Evolutionary conservation across 2,888 invertebrate species (phyloP).

Genomic region (Cerceris rybyensis): DNA sequence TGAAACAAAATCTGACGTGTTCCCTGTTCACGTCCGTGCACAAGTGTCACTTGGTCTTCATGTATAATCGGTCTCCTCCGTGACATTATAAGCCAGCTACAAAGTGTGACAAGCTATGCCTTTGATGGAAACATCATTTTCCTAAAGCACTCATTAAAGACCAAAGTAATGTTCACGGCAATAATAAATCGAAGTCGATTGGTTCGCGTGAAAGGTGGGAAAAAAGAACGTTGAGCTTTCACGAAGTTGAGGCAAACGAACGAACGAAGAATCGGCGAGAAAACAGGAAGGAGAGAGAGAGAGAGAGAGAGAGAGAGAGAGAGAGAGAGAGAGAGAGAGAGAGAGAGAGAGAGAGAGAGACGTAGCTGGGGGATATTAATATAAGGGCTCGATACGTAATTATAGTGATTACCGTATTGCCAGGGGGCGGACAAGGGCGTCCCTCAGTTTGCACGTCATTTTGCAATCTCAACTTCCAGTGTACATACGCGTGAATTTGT

Average conservation of each 20-base stretch:
- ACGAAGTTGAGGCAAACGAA: slow-evolving; percentile 44
- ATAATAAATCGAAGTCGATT: slow-evolving; percentile 70
- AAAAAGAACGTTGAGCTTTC: slow-evolving; percentile 58
- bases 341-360: slow-evolving; percentile 69
- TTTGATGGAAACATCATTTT: slow-evolving; percentile 29
- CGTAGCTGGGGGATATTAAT: slow-evolving; percentile 81
- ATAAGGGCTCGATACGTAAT: slow-evolving; percentile 82
- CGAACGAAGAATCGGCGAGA: slow-evolving; percentile 48
- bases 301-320: slow-evolving; percentile 60
- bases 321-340: slow-evolving; percentile 51
- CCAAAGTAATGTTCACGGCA: slow-evolving; percentile 54
- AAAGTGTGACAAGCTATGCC: not conserved
- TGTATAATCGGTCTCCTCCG: no score
- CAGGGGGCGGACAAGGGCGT: slow-evolving; percentile 81
- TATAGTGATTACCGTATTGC: slow-evolving; percentile 82
- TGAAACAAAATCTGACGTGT: no score
- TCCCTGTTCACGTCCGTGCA: no score
- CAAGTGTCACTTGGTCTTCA: no score
- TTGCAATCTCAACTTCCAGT: slow-evolving; percentile 79
- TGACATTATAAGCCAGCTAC: not conserved
- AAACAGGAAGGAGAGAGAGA: slow-evolving; percentile 19
- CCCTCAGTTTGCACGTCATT: slow-evolving; percentile 82
- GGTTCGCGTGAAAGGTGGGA: slow-evolving; percentile 72
- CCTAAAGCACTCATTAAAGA: slow-evolving; percentile 57
- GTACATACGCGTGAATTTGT: slow-evolving; percentile 78